Conservation (phyloP, 92 coral and sea anemone species). For the Porites lobata region DNA sequence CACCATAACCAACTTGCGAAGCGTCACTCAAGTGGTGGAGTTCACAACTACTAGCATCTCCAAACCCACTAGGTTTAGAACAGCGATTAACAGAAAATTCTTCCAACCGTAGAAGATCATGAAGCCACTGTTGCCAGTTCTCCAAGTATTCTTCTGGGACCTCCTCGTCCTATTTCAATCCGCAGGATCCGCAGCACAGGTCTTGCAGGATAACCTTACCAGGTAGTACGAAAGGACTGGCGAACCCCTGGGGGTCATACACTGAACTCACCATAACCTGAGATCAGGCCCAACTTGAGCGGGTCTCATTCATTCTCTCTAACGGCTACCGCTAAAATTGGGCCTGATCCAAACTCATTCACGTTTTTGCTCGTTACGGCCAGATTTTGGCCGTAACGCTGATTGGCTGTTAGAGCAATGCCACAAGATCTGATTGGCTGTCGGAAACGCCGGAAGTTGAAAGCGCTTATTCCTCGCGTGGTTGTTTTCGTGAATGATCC, state of each 20-base stretch:
- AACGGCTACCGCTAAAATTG: too few relatives aligned
- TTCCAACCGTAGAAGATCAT: neutral
- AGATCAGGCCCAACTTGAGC: neutral
- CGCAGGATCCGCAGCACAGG: neutral
- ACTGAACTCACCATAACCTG: neutral
- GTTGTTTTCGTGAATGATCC: too few relatives aligned
- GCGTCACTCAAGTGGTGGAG: conserved; percentile 1
- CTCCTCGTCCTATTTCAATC: neutral
- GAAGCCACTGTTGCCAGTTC: neutral
- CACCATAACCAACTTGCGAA: too few relatives aligned
- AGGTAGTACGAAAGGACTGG: neutral
- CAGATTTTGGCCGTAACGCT: too few relatives aligned
- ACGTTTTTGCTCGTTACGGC: too few relatives aligned
- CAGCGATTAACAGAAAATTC: conserved; percentile 6
- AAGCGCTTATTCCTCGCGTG: too few relatives aligned
- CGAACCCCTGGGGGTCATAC: conserved; percentile 21
- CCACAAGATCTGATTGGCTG: too few relatives aligned
- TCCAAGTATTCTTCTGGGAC: neutral
- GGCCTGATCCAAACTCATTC: too few relatives aligned
- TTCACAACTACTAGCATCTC: neutral
- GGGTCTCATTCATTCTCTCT: too few relatives aligned
- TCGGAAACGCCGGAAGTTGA: too few relatives aligned
- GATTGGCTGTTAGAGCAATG: too few relatives aligned
- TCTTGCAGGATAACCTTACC: conserved; percentile 4
- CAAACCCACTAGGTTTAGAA: neutral